A percentile compares a stretch with the other conserved stretches of the same genome.
phyloP scores from a whole-genome alignment of 2,797 vertebrate genomes.

The Notolepis coatsorum region DNA sequence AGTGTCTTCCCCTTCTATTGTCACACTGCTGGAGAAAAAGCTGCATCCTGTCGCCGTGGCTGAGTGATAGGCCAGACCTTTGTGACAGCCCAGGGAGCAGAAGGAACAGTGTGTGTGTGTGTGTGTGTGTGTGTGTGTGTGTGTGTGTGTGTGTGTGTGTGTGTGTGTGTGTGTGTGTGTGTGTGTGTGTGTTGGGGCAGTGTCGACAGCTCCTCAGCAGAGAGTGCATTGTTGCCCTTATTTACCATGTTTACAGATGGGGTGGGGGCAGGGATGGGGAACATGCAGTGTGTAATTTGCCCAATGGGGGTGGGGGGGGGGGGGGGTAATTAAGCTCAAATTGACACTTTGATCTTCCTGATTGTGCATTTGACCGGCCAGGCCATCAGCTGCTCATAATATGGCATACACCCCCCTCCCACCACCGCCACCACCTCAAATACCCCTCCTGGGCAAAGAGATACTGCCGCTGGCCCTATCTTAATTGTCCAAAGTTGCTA shows the following conservation, averaged over 20 bases:
- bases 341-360: constrained; percentile 83
- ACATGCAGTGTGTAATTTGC: constrained; percentile 61
- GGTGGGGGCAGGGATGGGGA: constrained; percentile 2
- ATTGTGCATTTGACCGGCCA: constrained; percentile 83
- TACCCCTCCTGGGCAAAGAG: constrained; percentile 44
- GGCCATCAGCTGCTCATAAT: constrained; percentile 71
- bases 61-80: constrained; percentile 68
- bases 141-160: too few species aligned
- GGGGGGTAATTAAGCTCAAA: constrained; percentile 81
- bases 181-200: too few species aligned
- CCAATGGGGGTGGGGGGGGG: constrained; percentile 28
- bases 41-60: constrained; percentile 70
- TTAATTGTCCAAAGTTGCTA: constrained; percentile 56
- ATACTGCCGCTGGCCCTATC: constrained; percentile 25
- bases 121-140: too few species aligned
- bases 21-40: constrained; percentile 52
- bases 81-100: constrained; percentile 49
- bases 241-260: constrained; percentile 76
- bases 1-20: constrained; percentile 61
- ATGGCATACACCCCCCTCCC: constrained; percentile 47
- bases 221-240: constrained; percentile 75
- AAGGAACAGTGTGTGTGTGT: not conserved
- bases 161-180: too few species aligned
- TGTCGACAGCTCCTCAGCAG: constrained; percentile 65
- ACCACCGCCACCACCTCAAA: constrained; percentile 40